Evolutionary conservation across 2,888 invertebrate genomes (phyloP).

Genomic region (Drosophila neotestacea): DNA sequence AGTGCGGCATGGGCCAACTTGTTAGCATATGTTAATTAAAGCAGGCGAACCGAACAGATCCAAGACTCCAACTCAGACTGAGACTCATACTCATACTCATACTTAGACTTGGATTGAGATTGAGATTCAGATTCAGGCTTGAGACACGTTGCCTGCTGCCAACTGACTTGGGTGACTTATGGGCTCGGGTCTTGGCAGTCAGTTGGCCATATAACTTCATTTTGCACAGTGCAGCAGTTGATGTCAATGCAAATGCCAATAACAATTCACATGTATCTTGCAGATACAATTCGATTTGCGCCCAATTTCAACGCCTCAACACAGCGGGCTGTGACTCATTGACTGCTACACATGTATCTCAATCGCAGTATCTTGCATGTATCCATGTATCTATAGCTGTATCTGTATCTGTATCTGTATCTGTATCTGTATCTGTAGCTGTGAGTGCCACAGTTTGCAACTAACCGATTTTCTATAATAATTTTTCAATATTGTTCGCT

Average conservation of each 20-base stretch:
- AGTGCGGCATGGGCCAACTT: constrained; percentile 78
- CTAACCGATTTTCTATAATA: constrained; percentile 71
- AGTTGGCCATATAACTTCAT: constrained; percentile 68
- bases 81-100: neutral
- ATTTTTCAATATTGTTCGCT: constrained; percentile 67
- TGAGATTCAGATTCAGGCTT: constrained; percentile 5
- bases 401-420: constrained; percentile 3
- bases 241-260: constrained; percentile 61
- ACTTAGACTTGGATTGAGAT: neutral
- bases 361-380: constrained; percentile 41
- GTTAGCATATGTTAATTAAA: constrained; percentile 82
- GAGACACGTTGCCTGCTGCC: constrained; percentile 54
- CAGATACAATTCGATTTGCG: constrained; percentile 77
- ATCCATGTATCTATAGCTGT: constrained; percentile 7
- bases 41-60: constrained; percentile 60
- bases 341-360: constrained; percentile 71
- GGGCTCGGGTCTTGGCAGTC: constrained; percentile 58
- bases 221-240: constrained; percentile 46
- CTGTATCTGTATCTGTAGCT: constrained; percentile 4
- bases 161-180: constrained; percentile 69
- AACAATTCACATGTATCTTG: constrained; percentile 47
- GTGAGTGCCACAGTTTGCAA: constrained; percentile 47
- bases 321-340: constrained; percentile 58
- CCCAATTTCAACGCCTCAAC: constrained; percentile 80
- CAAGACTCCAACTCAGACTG: constrained; percentile 25